Conservation (phyloP, 2,113 vertebrate species). For the Pongo pygmaeus region DNA sequence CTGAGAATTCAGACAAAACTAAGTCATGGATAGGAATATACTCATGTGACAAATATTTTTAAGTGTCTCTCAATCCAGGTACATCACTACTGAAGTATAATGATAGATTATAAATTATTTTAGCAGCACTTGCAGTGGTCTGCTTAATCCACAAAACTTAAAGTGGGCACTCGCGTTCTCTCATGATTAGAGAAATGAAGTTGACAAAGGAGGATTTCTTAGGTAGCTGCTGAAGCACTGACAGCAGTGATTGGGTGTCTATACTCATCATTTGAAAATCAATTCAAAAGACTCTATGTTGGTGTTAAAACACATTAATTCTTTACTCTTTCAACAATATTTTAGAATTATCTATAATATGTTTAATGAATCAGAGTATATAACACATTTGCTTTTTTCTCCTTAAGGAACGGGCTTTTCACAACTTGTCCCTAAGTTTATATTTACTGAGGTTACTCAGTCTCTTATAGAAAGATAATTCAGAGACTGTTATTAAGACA, state of each 20-base stretch:
- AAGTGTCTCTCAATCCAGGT: neutral
- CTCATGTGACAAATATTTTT: neutral
- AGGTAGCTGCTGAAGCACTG: neutral
- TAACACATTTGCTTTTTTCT: neutral
- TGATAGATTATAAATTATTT: constrained; percentile 41
- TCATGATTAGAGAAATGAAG: neutral
- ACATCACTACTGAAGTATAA: neutral
- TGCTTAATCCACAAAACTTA: constrained; percentile 33
- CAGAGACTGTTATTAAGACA: constrained; percentile 81
- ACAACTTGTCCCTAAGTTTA: neutral
- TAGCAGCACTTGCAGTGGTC: neutral
- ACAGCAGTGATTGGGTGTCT: neutral
- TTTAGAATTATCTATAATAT: neutral
- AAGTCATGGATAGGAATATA: neutral
- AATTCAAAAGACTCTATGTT: neutral
- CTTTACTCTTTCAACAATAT: neutral
- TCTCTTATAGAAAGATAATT: constrained; percentile 74
- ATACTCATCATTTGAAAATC: neutral
- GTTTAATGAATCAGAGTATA: neutral
- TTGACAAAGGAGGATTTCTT: constrained; percentile 22
- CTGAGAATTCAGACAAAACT: neutral
- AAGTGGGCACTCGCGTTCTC: neutral
- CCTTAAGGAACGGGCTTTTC: constrained; percentile 17
- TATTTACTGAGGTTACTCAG: constrained; percentile 66
- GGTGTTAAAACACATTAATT: neutral